Evolutionary conservation across 2,113 vertebrate genomes (phyloP).

Genomic region (Daphoenositta chrysoptera): DNA sequence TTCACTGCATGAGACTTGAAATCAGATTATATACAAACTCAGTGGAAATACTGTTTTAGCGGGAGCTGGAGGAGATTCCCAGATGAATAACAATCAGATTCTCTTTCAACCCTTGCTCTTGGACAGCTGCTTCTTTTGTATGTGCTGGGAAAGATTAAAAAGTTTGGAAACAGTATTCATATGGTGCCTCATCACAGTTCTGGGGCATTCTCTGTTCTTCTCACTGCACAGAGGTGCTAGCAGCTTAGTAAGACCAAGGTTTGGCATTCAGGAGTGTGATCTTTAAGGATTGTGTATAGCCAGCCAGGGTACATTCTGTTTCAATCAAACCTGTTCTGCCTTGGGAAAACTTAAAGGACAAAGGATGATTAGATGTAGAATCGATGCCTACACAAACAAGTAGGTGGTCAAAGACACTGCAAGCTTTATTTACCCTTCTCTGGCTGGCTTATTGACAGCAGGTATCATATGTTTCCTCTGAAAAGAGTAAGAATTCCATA

Average conservation of each 20-base stretch:
- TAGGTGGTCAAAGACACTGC: neutral
- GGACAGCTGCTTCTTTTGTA: slow-evolving; percentile 35
- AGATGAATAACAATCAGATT: slow-evolving; percentile 48
- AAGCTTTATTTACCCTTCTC: neutral
- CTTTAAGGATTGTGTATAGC: neutral
- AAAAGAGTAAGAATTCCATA: neutral
- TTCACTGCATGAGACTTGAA: slow-evolving; percentile 24
- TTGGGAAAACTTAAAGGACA: slow-evolving; percentile 1
- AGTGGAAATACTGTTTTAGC: slow-evolving; percentile 27
- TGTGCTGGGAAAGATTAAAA: slow-evolving; percentile 32
- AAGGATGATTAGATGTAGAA: neutral
- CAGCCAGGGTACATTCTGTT: neutral
- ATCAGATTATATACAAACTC: slow-evolving; percentile 19
- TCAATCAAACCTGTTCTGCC: neutral
- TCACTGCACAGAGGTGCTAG: neutral
- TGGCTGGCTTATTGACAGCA: neutral
- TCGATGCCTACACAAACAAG: neutral
- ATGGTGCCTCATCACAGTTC: neutral
- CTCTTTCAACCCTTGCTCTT: slow-evolving; percentile 36
- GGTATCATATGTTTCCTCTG: neutral
- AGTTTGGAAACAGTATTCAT: slow-evolving; percentile 41
- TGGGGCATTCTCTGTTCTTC: neutral
- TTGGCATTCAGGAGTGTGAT: neutral
- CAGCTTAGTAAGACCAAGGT: neutral
- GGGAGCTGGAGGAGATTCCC: slow-evolving; percentile 33